Percentiles rank a stretch among this genome's conserved stretches.
Evolutionary conservation across 2,888 invertebrate genomes (phyloP).

Genomic region (Clistopyga incitator): DNA sequence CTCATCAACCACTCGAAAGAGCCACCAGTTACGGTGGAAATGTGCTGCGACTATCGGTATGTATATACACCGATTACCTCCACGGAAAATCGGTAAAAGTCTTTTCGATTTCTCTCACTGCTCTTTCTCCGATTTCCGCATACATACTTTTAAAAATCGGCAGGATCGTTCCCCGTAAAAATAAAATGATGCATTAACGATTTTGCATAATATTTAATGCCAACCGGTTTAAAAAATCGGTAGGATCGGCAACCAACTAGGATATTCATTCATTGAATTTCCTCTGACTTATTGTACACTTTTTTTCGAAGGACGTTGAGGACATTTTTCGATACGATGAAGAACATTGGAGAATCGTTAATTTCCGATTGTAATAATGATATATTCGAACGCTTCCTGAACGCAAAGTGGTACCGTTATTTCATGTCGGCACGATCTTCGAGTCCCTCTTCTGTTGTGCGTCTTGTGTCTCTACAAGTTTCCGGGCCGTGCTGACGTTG

Average conservation of each 20-base stretch:
- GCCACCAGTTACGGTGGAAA: conserved; percentile 84
- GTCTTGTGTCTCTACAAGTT: conserved; percentile 10
- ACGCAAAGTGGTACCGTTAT: conserved; percentile 48
- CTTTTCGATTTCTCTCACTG: too few relatives aligned
- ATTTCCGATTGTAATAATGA: neutral
- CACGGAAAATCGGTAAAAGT: neutral
- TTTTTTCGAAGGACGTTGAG: neutral
- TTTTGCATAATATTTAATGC: conserved; percentile 57
- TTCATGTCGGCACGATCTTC: conserved; percentile 42
- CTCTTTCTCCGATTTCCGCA: neutral
- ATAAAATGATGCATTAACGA: neutral
- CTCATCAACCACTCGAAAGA: conserved; percentile 93
- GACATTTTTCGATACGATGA: neutral
- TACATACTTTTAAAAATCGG: too few relatives aligned
- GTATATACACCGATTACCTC: conserved; percentile 62
- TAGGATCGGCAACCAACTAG: neutral
- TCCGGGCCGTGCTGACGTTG: conserved; percentile 18
- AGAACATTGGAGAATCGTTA: neutral
- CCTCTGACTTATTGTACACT: neutral
- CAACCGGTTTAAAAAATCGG: conserved; percentile 9
- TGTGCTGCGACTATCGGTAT: conserved; percentile 83
- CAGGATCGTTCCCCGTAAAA: too few relatives aligned
- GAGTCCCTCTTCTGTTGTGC: conserved; percentile 21
- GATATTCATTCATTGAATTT: conserved; percentile 11
- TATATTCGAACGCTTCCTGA: conserved; percentile 4